A percentile compares a stretch with the other conserved stretches of the same genome.
Evolutionary conservation across 1,140 invertebrate genomes (phyloP).

Genomic region (Platorchestia sp.): DNA sequence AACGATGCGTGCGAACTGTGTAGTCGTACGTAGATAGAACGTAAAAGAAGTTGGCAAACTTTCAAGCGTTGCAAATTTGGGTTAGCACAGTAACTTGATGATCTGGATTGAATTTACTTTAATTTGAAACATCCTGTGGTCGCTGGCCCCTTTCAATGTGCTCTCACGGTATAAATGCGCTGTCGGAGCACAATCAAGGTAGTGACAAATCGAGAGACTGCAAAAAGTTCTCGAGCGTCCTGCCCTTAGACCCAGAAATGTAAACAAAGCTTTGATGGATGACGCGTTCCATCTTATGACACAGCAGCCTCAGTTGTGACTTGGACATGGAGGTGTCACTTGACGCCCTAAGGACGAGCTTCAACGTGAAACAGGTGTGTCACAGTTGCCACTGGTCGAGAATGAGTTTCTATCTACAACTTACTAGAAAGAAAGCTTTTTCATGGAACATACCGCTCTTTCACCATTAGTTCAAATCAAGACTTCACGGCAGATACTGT

Average conservation of each 20-base stretch:
- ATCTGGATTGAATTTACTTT: background rate
- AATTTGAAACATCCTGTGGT: background rate
- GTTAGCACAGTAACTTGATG: background rate
- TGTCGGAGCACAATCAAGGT: background rate
- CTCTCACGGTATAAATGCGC: constrained; percentile 19
- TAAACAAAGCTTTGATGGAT: constrained; percentile 43
- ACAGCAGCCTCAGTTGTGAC: background rate
- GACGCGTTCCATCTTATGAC: constrained; percentile 32
- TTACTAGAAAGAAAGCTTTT: background rate
- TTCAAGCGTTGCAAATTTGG: background rate
- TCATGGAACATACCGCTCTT: background rate
- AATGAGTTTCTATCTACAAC: background rate
- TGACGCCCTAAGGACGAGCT: background rate
- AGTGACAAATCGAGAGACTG: constrained; percentile 23
- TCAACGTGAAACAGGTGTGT: background rate
- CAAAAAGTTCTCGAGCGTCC: constrained; percentile 13
- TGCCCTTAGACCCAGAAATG: background rate
- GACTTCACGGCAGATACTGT: background rate
- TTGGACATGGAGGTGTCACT: background rate
- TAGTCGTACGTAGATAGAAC: background rate
- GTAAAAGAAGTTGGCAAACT: background rate
- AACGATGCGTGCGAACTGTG: background rate
- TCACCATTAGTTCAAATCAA: background rate
- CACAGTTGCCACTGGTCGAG: background rate
- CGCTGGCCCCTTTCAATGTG: background rate